Base-by-base conservation (phyloP, 53 echinoderm and acorn worm genomes). In the Zoroaster sp. region DNA sequence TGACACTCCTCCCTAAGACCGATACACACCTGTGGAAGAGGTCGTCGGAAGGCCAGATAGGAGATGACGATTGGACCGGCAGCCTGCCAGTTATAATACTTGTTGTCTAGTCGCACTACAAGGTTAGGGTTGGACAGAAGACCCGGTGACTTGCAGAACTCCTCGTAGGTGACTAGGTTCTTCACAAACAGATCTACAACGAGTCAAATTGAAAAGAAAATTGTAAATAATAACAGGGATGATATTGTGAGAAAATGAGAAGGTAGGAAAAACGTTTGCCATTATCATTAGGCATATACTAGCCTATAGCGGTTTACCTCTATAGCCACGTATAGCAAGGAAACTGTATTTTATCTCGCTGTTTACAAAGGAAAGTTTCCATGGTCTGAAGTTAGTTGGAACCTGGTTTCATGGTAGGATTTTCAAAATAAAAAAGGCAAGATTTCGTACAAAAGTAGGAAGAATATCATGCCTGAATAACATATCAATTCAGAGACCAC, bases 61-160 rank as follows among this genome's bases (percentile, higher is more conserved):
- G 99, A 94, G 66, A 99, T 94, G 69, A 99, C 44, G 36, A 93
- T 67, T 11, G 99, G 99, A 18, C 95, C 94, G 53, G 99, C 99
- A 11, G 94, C 89, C 76, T 96, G 94, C 99, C 98, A 99, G 73
- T 94, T 91, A 88, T 96, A 96, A 80, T 82, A 99, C 75, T 99
- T 98, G 25, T 90, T 88, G 14, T 93, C 94, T 6, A 99, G 83
- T 53, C 89, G 42, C 1, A 99, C 86, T 2, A 99, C 92, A 6
- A 99, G 91, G 88, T 94, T 99, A 2, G 95, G 99, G 42, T 99
- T 95, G 78, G 87, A 66, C 42, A 99, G 73, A 31, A 99, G 88
- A 41, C 70, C 89, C 11, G 99, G 99, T 11, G 96, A 86, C 54
- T 92, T 94, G 80, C 82, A 92, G 86, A 99, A 99, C 18, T 99